Evolutionary conservation across 35 echinoderm and acorn worm species (phyloP).

Genomic region (Stichopus chloronotus): DNA sequence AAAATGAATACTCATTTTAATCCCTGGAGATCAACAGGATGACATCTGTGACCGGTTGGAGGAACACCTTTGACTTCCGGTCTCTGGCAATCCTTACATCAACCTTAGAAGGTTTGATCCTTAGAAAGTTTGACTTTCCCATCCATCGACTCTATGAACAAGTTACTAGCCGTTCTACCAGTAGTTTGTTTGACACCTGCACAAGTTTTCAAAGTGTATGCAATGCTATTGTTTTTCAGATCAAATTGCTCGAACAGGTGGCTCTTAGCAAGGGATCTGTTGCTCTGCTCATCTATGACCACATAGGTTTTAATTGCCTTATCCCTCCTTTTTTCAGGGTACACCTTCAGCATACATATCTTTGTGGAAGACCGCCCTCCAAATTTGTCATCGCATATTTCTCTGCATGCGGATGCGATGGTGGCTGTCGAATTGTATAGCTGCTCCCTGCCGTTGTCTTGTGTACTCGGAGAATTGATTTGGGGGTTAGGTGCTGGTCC

Average conservation of each 20-base stretch:
- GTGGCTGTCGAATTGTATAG: not conserved
- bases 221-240: not conserved
- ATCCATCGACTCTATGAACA: slow-evolving; percentile 45
- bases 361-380: slow-evolving; percentile 1
- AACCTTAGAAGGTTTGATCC: not conserved
- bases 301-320: slow-evolving; percentile 32
- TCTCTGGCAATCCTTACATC: not conserved
- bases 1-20: not conserved
- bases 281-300: slow-evolving; percentile 73
- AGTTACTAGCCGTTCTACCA: not conserved
- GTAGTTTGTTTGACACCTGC: not conserved
- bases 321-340: slow-evolving; percentile 6
- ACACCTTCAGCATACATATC: not conserved
- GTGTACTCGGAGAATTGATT: not conserved
- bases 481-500: not conserved
- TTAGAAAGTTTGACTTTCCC: not conserved
- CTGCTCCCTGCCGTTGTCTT: not conserved
- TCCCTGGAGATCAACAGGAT: not conserved
- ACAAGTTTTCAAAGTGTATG: slow-evolving; percentile 52
- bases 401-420: not conserved
- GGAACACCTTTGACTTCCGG: not conserved
- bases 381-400: not conserved
- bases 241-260: slow-evolving; percentile 29
- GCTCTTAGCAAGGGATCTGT: not conserved
- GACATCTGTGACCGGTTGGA: slow-evolving; percentile 1